Evolutionary conservation across 2,888 invertebrate species (phyloP).

Genomic region (Dendrolimus pini): DNA sequence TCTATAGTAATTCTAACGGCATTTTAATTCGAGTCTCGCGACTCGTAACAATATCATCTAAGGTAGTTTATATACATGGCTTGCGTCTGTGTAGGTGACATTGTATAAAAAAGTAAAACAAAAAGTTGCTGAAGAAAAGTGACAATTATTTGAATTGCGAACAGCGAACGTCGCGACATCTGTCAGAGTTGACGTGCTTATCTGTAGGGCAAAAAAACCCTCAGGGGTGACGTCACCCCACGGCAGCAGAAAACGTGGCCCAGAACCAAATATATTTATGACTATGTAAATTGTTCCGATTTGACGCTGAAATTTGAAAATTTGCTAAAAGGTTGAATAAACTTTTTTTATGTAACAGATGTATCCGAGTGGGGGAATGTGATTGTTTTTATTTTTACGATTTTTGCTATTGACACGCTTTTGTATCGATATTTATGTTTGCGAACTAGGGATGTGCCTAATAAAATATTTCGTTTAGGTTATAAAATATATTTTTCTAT

Average conservation of each 20-base stretch:
- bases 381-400: slow-evolving; percentile 26
- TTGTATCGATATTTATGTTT: slow-evolving; percentile 3
- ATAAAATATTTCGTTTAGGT: too few relatives aligned
- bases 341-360: slow-evolving; percentile 43
- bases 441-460: too few relatives aligned
- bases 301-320: slow-evolving; percentile 40
- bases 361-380: slow-evolving; percentile 29
- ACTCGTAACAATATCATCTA: too few relatives aligned
- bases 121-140: slow-evolving; percentile 13
- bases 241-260: slow-evolving; percentile 19
- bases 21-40: too few relatives aligned
- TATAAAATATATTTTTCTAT: too few relatives aligned
- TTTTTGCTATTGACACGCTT: slow-evolving; percentile 10
- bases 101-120: slow-evolving; percentile 8
- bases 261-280: slow-evolving; percentile 70
- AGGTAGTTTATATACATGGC: too few relatives aligned
- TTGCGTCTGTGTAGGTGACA: too few relatives aligned
- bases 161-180: slow-evolving; percentile 60
- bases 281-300: slow-evolving; percentile 71
- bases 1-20: too few relatives aligned
- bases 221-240: slow-evolving; percentile 46
- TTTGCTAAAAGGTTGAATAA: slow-evolving; percentile 39
- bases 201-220: slow-evolving; percentile 56
- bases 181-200: slow-evolving; percentile 69
- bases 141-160: slow-evolving; percentile 51